phyloP scores from a whole-genome alignment of 2,797 vertebrate genomes.

The Spizella passerina region DNA sequence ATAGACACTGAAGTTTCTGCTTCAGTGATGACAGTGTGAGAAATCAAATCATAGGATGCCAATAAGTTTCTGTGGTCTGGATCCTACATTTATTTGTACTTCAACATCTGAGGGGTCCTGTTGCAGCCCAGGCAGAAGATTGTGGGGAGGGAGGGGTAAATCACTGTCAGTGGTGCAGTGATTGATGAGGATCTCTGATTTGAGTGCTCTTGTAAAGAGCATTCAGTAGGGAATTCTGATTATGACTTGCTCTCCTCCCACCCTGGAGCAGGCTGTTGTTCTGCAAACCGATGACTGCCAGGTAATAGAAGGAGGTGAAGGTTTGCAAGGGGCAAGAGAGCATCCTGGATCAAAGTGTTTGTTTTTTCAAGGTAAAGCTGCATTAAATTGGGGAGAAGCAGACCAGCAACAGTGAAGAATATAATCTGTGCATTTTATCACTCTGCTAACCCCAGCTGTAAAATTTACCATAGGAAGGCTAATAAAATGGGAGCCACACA shows the following conservation, averaged over 20 bases:
- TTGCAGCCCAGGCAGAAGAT: not conserved
- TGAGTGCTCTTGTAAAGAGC: not conserved
- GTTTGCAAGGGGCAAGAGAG: not conserved
- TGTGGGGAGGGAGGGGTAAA: not conserved
- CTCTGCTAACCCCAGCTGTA: slow-evolving; percentile 34
- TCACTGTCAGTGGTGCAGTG: not conserved
- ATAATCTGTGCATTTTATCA: slow-evolving; percentile 35
- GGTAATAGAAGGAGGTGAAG: not conserved
- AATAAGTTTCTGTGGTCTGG: not conserved
- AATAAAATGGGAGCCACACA: slow-evolving; percentile 32
- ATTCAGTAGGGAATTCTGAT: not conserved
- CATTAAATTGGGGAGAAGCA: not conserved
- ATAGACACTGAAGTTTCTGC: not conserved
- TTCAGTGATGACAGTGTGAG: not conserved
- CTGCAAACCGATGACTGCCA: not conserved
- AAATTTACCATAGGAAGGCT: slow-evolving; percentile 37
- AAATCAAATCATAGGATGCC: not conserved
- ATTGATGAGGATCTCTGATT: not conserved
- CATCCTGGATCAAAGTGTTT: not conserved
- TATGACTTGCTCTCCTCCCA: not conserved
- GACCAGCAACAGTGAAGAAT: not conserved
- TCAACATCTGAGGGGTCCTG: not conserved
- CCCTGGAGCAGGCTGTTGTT: not conserved
- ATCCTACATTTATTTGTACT: not conserved
- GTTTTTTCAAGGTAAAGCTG: not conserved